phyloP scores from a whole-genome alignment of 92 coral and sea anemone species.

The Zoanthus sociatus region DNA sequence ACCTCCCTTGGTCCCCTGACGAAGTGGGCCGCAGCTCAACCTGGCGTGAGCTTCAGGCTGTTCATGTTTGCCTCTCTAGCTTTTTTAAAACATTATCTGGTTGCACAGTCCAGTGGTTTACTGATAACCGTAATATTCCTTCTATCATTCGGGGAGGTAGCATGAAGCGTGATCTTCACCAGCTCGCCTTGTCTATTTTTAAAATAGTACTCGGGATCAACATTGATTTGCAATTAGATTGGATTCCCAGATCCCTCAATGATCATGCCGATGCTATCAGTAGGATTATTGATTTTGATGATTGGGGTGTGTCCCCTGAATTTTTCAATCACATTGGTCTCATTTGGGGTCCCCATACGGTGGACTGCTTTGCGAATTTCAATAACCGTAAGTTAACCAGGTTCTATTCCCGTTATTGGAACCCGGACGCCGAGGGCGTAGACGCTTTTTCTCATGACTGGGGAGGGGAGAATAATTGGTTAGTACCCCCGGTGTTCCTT shows the following conservation, averaged over 20 bases:
- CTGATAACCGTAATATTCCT: not conserved
- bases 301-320: too few relatives aligned
- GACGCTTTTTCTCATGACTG: slow-evolving; percentile 46
- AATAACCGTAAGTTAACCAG: slow-evolving; percentile 32
- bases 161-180: not conserved
- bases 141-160: not conserved
- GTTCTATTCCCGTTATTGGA: slow-evolving; percentile 55
- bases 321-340: too few relatives aligned
- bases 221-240: not conserved
- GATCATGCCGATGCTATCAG: too few relatives aligned
- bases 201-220: not conserved
- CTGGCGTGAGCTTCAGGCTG: not conserved
- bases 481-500: slow-evolving; percentile 43
- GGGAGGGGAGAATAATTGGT: slow-evolving; percentile 53
- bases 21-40: slow-evolving; percentile 6
- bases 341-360: slow-evolving; percentile 63
- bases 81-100: not conserved
- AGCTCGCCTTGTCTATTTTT: not conserved
- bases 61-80: not conserved
- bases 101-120: not conserved
- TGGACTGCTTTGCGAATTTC: slow-evolving; percentile 55
- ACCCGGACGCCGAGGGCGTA: slow-evolving; percentile 44
- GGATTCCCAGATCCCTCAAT: too few relatives aligned
- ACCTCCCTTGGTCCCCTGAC: not conserved
- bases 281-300: too few relatives aligned